Conservation (phyloP, 2,113 vertebrate genomes). For the Campylomormyrus numenius region DNA sequence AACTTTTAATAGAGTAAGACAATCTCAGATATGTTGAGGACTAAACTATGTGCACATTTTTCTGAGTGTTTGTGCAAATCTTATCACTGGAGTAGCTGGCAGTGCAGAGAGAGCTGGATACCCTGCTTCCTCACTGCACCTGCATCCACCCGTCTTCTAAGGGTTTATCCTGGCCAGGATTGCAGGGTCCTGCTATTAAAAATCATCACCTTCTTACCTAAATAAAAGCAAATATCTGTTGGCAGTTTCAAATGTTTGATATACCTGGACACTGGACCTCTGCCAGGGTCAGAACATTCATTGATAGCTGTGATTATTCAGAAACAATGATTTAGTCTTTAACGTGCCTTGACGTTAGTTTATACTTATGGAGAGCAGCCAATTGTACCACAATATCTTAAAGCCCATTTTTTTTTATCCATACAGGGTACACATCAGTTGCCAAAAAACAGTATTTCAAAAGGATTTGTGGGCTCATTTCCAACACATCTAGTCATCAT, state of each 20-base stretch:
- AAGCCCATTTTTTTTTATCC: neutral
- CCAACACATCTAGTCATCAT: slow-evolving; percentile 29
- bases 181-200: neutral
- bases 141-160: neutral
- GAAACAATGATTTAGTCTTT: neutral
- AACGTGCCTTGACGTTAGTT: neutral
- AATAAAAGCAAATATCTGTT: neutral
- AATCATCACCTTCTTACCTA: neutral
- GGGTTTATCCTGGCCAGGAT: neutral
- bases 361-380: neutral
- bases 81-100: neutral
- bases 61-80: neutral
- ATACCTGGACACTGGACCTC: neutral
- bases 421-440: neutral
- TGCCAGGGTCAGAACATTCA: neutral
- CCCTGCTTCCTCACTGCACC: neutral
- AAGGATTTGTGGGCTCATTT: neutral
- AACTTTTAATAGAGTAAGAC: neutral
- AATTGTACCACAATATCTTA: neutral
- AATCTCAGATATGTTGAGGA: neutral
- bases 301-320: neutral
- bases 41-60: neutral
- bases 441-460: slow-evolving; percentile 6
- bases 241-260: neutral
- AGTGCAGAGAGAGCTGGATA: neutral